phyloP scores from a whole-genome alignment of 2,113 vertebrate genomes.

The Petrocephalus microphthalmus region DNA sequence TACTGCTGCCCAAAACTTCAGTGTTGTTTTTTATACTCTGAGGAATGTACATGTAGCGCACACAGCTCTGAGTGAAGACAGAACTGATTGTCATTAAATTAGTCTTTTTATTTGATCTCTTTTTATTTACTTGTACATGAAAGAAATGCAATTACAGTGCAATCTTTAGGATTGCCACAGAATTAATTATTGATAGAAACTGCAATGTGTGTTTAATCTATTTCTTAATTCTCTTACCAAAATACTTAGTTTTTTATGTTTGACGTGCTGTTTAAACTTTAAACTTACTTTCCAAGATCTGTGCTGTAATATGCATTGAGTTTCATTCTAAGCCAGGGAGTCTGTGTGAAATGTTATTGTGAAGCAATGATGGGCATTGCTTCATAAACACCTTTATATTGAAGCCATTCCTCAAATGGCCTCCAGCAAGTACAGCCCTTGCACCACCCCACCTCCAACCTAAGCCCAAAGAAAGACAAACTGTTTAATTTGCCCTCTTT shows the following conservation, averaged over 20 bases:
- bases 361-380: background rate
- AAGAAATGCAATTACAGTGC: background rate
- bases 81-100: background rate
- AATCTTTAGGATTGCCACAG: background rate
- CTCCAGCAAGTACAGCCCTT: background rate
- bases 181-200: background rate
- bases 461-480: background rate
- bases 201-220: background rate
- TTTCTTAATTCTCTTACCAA: background rate
- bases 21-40: background rate
- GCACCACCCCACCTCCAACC: background rate
- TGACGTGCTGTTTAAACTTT: background rate
- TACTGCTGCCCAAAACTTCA: background rate
- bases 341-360: background rate
- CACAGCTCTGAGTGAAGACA: background rate
- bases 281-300: background rate
- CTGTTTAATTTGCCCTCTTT: background rate
- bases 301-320: background rate
- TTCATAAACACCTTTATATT: slow-evolving; percentile 1
- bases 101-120: background rate
- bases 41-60: background rate
- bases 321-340: background rate
- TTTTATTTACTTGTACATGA: background rate
- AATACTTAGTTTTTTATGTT: background rate
- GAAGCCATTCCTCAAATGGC: background rate